phyloP scores from a whole-genome alignment of 2,797 vertebrate genomes.

The Semotilus atromaculatus region DNA sequence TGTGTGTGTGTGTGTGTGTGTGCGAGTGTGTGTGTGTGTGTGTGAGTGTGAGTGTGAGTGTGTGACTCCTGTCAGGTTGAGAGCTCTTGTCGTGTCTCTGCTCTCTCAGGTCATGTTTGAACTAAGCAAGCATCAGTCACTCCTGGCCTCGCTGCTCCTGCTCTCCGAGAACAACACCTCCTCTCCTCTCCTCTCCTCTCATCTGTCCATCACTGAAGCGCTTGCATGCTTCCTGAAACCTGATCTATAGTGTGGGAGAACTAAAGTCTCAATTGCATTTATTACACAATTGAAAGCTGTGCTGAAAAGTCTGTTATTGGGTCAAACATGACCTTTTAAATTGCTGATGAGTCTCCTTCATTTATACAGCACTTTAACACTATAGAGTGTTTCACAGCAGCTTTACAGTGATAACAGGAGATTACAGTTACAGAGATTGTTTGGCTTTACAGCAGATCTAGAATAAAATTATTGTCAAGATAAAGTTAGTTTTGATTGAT shows the following conservation, averaged over 20 bases:
- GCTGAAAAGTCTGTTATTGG: background rate
- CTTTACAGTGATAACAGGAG: no score
- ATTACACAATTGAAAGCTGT: background rate
- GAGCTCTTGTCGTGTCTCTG: slow-evolving; percentile 54
- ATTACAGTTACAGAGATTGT: no score
- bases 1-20: no score
- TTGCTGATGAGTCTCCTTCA: background rate
- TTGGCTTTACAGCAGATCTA: no score
- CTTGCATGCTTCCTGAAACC: background rate
- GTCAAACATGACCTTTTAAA: background rate
- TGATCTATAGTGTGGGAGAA: background rate
- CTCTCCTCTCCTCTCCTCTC: background rate
- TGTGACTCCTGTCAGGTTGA: slow-evolving; percentile 76
- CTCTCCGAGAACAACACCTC: no score
- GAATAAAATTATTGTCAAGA: no score
- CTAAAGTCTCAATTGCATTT: background rate
- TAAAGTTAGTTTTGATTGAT: no score
- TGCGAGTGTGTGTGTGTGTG: background rate
- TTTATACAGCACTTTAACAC: no score
- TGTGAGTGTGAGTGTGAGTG: slow-evolving; percentile 1
- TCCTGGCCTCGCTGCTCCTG: slow-evolving; percentile 59
- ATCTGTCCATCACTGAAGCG: slow-evolving; percentile 4
- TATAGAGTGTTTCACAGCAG: no score
- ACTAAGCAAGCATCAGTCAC: slow-evolving; percentile 66
- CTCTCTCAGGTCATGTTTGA: slow-evolving; percentile 49